A percentile compares a stretch with the other conserved stretches of the same genome.
phyloP scores from a whole-genome alignment of 2,797 vertebrate genomes.

The Gila robusta region DNA sequence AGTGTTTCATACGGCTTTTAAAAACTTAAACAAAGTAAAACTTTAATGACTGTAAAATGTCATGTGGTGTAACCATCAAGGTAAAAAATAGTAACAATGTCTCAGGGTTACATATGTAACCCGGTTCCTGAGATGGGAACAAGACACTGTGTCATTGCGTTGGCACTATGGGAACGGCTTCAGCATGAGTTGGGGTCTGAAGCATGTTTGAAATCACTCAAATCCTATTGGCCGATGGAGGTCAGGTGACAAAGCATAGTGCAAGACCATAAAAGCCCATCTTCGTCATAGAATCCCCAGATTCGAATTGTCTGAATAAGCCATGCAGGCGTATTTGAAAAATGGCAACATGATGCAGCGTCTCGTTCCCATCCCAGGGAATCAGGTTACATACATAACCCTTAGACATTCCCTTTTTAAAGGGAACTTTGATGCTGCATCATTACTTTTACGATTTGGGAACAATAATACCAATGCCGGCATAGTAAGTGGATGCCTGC shows the following conservation, averaged over 20 bases:
- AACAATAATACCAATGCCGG: too few species aligned
- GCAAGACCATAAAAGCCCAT: not conserved
- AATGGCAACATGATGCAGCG: not conserved
- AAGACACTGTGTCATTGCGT: not conserved
- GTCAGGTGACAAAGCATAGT: not conserved
- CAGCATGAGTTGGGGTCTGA: not conserved
- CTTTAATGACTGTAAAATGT: not conserved
- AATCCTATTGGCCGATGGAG: not conserved
- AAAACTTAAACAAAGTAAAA: not conserved
- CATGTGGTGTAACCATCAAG: not conserved
- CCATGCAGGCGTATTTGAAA: not conserved
- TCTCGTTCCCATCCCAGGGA: not conserved
- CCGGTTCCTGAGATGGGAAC: not conserved
- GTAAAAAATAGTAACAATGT: not conserved
- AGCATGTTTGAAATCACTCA: not conserved
- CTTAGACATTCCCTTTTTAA: not conserved
- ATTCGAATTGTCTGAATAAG: not conserved
- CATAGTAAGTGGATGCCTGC: too few species aligned
- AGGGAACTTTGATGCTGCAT: not conserved
- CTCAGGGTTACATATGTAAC: not conserved
- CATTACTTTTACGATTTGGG: too few species aligned
- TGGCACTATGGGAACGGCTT: not conserved
- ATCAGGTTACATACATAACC: not conserved
- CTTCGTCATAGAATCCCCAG: not conserved
- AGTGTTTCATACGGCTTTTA: not conserved